Conservation (phyloP, 2,888 invertebrate genomes). For the Bimastos eiseni region DNA sequence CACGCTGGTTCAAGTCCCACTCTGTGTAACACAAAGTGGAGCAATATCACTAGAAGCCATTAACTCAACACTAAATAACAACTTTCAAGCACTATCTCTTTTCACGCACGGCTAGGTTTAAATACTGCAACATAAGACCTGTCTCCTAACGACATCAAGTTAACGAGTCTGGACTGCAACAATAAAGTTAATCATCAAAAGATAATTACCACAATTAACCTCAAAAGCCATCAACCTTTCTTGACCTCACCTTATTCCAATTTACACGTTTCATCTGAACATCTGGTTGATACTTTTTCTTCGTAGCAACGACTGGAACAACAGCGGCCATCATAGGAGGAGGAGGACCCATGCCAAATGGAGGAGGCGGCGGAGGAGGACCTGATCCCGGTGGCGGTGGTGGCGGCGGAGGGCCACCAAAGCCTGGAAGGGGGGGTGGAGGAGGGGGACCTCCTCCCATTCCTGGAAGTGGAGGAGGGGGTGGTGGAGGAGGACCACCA, state of each 20-base stretch:
- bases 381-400: constrained; percentile 27
- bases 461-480: neutral
- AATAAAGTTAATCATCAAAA: neutral
- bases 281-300: constrained; percentile 85
- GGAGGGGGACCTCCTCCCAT: constrained; percentile 60
- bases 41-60: too few species aligned
- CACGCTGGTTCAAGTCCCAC: too few species aligned
- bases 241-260: constrained; percentile 78
- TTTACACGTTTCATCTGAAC: constrained; percentile 89
- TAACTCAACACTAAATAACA: too few species aligned
- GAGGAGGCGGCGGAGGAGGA: constrained; percentile 51
- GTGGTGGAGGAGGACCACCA: constrained; percentile 16
- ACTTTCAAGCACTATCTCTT: too few species aligned
- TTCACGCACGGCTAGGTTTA: too few species aligned
- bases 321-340: constrained; percentile 42
- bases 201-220: neutral
- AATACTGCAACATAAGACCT: too few species aligned
- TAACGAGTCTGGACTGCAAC: too few species aligned
- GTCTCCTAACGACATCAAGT: too few species aligned
- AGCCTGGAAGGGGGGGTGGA: constrained; percentile 56
- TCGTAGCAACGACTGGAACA: constrained; percentile 59
- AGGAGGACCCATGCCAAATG: constrained; percentile 52
- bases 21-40: too few species aligned
- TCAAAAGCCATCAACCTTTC: neutral
- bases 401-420: constrained; percentile 54